Percentiles rank a stretch among this genome's conserved stretches.
Conservation (phyloP, 2,113 vertebrate genomes). For the Petroica traversi region DNA sequence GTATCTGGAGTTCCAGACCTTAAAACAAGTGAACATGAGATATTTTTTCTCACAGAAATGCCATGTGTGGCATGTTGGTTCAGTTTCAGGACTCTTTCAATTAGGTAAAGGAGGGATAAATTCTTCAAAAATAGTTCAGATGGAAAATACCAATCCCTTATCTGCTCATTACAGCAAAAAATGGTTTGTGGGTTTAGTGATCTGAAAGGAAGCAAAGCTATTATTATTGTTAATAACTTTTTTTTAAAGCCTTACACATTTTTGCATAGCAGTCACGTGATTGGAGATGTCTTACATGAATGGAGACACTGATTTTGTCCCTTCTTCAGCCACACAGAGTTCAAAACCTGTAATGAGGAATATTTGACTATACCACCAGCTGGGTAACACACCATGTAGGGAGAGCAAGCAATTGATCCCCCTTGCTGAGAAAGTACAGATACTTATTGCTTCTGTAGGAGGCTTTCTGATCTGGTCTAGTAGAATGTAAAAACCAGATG, state of each 20-base stretch:
- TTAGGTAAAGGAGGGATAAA: neutral
- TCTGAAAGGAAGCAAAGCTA: neutral
- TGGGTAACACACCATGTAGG: neutral
- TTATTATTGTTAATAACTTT: neutral
- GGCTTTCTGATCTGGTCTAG: neutral
- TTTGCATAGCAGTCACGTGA: neutral
- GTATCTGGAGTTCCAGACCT: neutral
- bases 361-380: neutral
- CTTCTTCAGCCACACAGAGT: neutral
- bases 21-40: neutral
- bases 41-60: neutral
- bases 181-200: neutral
- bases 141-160: neutral
- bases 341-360: neutral
- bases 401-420: neutral
- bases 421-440: neutral
- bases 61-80: rapidly evolving
- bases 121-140: neutral
- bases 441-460: neutral
- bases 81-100: neutral
- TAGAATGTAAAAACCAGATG: neutral
- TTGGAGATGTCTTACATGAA: neutral
- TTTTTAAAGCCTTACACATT: neutral
- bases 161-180: neutral
- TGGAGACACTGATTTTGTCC: neutral